Conservation (phyloP, 2,888 invertebrate genomes). For the Agrochola circellaris region DNA sequence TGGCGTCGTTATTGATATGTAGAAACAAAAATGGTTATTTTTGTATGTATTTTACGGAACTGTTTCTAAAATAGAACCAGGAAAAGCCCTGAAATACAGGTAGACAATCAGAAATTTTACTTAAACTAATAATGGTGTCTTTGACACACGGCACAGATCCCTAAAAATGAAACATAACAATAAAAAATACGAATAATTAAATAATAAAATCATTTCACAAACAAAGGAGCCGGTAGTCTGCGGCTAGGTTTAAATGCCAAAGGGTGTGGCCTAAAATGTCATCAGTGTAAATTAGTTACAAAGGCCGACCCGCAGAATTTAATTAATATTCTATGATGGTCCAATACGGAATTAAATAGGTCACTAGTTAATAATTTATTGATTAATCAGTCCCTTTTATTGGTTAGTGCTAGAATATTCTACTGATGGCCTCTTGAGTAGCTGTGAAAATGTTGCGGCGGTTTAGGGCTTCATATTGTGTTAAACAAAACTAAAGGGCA, state of each 20-base stretch:
- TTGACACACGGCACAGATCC: background rate
- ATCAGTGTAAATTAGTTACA: constrained; percentile 45
- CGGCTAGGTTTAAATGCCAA: constrained; percentile 7
- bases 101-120: background rate
- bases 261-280: constrained; percentile 34
- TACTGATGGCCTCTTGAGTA: constrained; percentile 32
- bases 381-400: constrained; percentile 22
- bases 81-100: background rate
- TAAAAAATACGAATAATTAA: background rate
- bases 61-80: background rate
- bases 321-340: constrained; percentile 59
- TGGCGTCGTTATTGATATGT: background rate
- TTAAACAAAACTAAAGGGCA: background rate
- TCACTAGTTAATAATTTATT: constrained; percentile 54
- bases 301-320: constrained; percentile 31
- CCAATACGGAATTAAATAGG: constrained; percentile 50
- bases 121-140: no score
- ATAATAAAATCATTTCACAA: background rate
- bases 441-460: background rate
- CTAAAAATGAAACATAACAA: background rate
- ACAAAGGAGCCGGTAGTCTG: background rate
- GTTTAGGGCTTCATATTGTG: background rate
- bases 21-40: background rate
- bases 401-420: constrained; percentile 34
- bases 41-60: background rate